Evolutionary conservation across 92 coral and sea anemone species (phyloP).

Genomic region (Actinernus sp.): DNA sequence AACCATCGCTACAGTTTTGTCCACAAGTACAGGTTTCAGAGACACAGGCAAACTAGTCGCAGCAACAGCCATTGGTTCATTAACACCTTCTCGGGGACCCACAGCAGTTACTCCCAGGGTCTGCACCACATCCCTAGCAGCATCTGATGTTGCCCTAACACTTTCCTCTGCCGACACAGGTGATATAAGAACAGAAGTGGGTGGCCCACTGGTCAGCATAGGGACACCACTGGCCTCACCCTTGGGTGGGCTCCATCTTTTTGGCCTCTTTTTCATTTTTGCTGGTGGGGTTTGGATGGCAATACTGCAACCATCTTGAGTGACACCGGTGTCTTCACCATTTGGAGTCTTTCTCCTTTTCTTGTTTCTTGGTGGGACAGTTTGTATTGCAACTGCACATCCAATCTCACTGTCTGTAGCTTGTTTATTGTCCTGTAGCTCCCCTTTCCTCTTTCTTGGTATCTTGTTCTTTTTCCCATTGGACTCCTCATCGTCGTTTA

Average conservation of each 20-base stretch:
- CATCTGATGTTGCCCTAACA: constrained; percentile 11
- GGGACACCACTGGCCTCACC: not conserved
- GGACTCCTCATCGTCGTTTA: constrained; percentile 12
- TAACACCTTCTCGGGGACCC: not conserved
- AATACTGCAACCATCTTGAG: not conserved
- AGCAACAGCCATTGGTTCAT: not conserved
- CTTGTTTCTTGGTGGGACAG: constrained; percentile 27
- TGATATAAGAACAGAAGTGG: constrained; percentile 24
- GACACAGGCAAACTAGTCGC: too few species aligned
- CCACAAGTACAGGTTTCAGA: too few species aligned
- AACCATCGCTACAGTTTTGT: too few species aligned
- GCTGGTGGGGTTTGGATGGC: constrained; percentile 62
- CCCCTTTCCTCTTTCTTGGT: not conserved
- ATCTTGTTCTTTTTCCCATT: not conserved
- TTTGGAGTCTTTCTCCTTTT: constrained; percentile 34
- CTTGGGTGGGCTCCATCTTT: constrained; percentile 38
- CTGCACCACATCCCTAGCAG: not conserved
- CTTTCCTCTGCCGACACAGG: constrained; percentile 44
- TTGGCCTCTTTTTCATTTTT: constrained; percentile 47
- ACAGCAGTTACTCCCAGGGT: not conserved
- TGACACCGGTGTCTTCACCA: not conserved
- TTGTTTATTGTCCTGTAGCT: not conserved
- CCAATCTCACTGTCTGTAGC: not conserved
- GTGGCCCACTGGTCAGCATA: not conserved
- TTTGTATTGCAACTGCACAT: constrained; percentile 53